These are phyloP conservation scores for Seira musarum DNA, from an alignment of 2,888 invertebrate genomes.

Conservation along the genomic window DNA sequence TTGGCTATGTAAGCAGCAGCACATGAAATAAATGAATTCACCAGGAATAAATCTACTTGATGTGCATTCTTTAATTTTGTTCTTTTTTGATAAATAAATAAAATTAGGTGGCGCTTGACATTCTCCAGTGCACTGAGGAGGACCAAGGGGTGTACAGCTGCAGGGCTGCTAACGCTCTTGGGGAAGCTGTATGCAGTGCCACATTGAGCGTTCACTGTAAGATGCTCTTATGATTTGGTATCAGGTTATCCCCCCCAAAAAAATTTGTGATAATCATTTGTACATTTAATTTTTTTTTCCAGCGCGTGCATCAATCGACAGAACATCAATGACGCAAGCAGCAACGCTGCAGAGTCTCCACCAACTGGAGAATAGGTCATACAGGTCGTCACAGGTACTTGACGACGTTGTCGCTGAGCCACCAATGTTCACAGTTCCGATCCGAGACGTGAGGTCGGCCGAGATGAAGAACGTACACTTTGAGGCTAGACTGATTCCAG, in stretches of 20 bases:
- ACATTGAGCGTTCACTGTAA: slow-evolving; percentile 86
- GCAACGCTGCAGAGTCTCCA: slow-evolving; percentile 35
- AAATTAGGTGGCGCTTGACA: slow-evolving; percentile 96
- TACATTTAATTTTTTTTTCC: no score
- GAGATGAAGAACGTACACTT: slow-evolving; percentile 96
- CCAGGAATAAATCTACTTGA: no score
- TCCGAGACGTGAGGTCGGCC: slow-evolving; percentile 87
- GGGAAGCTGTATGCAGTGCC: slow-evolving; percentile 94
- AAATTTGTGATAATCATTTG: no score
- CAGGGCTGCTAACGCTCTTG: slow-evolving; percentile 91
- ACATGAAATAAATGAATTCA: no score
- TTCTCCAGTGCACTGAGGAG: slow-evolving; percentile 95
- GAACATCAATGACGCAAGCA: slow-evolving; percentile 19
- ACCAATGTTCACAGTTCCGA: slow-evolving; percentile 93
- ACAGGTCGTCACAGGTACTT: slow-evolving; percentile 74
- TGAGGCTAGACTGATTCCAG: slow-evolving; percentile 93
- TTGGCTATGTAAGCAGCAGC: no score
- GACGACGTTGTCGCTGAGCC: slow-evolving; percentile 89
- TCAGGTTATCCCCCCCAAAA: no score
- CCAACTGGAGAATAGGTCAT: slow-evolving; percentile 38
- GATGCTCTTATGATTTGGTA: slow-evolving; percentile 60
- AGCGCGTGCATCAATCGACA: slow-evolving; percentile 20
- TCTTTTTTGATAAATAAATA: slow-evolving; percentile 98
- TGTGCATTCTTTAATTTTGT: no score
- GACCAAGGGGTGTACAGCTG: slow-evolving; percentile 97